A percentile compares a stretch with the other conserved stretches of the same genome.
phyloP scores from a whole-genome alignment of 2,888 invertebrate genomes.

The Ganaspis brasiliensis region DNA sequence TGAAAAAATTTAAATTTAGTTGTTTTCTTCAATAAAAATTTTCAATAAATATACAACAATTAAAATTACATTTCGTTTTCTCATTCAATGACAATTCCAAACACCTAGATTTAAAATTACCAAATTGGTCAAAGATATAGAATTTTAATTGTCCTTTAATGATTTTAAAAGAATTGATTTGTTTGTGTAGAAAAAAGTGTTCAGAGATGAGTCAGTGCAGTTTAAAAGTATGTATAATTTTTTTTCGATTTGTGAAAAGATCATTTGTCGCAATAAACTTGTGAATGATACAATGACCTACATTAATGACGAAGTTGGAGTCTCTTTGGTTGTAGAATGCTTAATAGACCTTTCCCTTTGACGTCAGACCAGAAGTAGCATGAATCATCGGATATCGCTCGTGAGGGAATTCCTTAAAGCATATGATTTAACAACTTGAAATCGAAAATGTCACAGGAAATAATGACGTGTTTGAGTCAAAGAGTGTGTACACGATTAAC shows the following conservation, averaged over 20 bases:
- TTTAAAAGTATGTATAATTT: no score
- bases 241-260: not conserved
- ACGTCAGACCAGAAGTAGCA: slow-evolving; percentile 5
- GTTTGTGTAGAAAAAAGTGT: no score
- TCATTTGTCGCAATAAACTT: not conserved
- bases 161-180: no score
- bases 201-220: no score
- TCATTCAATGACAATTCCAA: no score
- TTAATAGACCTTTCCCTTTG: slow-evolving; percentile 32
- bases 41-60: no score
- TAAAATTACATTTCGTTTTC: no score
- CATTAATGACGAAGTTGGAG: not conserved
- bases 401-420: slow-evolving; percentile 28
- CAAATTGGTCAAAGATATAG: no score
- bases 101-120: no score
- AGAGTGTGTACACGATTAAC: slow-evolving; percentile 1
- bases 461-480: slow-evolving; percentile 2
- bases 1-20: no score
- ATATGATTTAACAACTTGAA: slow-evolving; percentile 16
- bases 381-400: slow-evolving; percentile 17
- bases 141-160: no score
- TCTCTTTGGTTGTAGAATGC: slow-evolving; percentile 19
- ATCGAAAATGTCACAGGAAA: slow-evolving; percentile 36
- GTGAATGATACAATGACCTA: slow-evolving; percentile 22
- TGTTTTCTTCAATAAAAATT: no score